Evolutionary conservation across 2,797 vertebrate species (phyloP), one percentile per base, ranked within the genome.

Genomic region (Galagoides demidoff): DNA sequence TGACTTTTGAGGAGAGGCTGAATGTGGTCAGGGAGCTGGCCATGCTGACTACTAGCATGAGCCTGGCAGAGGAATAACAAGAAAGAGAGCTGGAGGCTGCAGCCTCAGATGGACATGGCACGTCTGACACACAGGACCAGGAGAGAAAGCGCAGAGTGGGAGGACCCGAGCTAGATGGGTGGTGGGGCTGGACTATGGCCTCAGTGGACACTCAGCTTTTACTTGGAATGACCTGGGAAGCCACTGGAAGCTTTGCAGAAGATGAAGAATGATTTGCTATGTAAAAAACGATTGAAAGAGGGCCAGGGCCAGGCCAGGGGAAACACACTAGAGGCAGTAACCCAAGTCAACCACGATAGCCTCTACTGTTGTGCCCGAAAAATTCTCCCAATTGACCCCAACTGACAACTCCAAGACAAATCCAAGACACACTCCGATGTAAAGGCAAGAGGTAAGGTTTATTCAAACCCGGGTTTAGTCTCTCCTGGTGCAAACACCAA

Each of bases 1-100:
- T 73, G 37, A 90, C 43, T 96, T 81, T 77, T 94, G 22, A 64
- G 31, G 43, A 93, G 23, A 95, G 52, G 39, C 59, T 71, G 71
- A 76, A 85, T 78, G 39, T 61, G 17, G 37, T 61, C 8, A 91
- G 49, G 3, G 25, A 81, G 49, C 27, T 34, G 37, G 55, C 49
- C 20, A 0, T 82, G 45, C 55, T 85, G 57, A 68, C 39, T 22
- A 27, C 37, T 82, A 14, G 23, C 39, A 6, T 43, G 39, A 43
- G 39, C 39, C 6, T 16, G 77, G 19, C 34, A 74, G 86, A 64
- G 52, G 52, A 66, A 37, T 7, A 13, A 29, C 61, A 55, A 74
- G 61, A 16, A 73, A 78, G 11, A 66, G 55, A 23, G 39, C 45
- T 39, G 6, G 73, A 83, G 25, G 45, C 17, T 27, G 43, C 29